Evolutionary conservation across 2,113 vertebrate genomes (phyloP), one percentile per base, ranked within the genome.

Genomic region (Spheniscus mendiculus): DNA sequence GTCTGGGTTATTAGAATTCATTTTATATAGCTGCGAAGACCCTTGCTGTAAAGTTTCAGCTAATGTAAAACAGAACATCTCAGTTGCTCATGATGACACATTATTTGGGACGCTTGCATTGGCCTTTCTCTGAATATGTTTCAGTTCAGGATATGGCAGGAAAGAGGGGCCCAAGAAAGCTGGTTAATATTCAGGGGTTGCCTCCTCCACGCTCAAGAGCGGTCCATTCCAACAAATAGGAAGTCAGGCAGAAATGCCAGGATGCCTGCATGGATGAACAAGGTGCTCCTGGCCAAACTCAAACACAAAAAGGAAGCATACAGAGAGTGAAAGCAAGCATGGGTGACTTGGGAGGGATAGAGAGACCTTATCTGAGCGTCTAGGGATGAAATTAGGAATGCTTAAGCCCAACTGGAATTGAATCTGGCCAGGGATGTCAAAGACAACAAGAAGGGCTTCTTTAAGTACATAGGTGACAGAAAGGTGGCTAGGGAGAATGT

Each of bases 51-150:
- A 76, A 86, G 53, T 66, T 91, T 76, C 32, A 40, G n/a, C 25
- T 58, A 13, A 56, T 30, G 12, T 71, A 9, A 83, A 89, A 18
- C 30, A 20, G n/a, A 72, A 19, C 20, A 55, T n/a, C 32, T 65
- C 36, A 2, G 0, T 32, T 66, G 34, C 45, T 78, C 3, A 2
- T 1, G 20, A 15, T n/a, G 47, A 50, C 6, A 14, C 3, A 0
- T 74, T n/a, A 19, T 42, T 25, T 89, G 86, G 89, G 66, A 72
- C 4, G 11, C 78, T 82, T 86, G 50, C 27, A 12, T 26, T 66
- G 66, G 20, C 47, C 19, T 89, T 69, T 76, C 16, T 74, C 70
- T 87, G 45, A 27, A 5, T 47, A 4, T 17, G 9, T 70, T 87
- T 56, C 45, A 30, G 73, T 50, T 91, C 26, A 74, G 22, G 55